A percentile compares a stretch with the other conserved stretches of the same genome.
Evolutionary conservation across 1,140 invertebrate species (phyloP).

Genomic region (Pseudoatta argentina): DNA sequence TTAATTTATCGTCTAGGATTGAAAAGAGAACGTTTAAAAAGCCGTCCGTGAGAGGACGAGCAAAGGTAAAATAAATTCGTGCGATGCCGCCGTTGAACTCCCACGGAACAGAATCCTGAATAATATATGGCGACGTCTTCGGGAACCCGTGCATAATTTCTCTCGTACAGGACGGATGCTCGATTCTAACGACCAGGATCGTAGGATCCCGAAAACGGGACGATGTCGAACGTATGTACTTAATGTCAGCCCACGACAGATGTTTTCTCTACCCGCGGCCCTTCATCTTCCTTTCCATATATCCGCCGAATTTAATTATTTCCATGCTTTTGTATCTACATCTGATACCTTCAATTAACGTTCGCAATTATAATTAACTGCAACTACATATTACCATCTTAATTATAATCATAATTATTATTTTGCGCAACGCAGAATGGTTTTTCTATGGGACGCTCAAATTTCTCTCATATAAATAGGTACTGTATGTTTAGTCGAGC

Average conservation of each 20-base stretch:
- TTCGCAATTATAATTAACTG: constrained; percentile 39
- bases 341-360: constrained; percentile 46
- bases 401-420: constrained; percentile 55
- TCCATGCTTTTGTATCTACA: constrained; percentile 19
- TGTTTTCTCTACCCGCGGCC: constrained; percentile 2
- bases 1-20: constrained; percentile 60
- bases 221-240: constrained; percentile 39
- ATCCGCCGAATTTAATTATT: constrained; percentile 38
- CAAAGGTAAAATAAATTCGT: constrained; percentile 56
- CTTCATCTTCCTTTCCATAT: constrained; percentile 15
- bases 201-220: constrained; percentile 34
- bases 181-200: constrained; percentile 54
- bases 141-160: constrained; percentile 52
- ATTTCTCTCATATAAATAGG: constrained; percentile 27
- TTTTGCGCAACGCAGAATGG: constrained; percentile 4
- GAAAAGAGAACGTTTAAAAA: constrained; percentile 61
- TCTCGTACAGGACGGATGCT: constrained; percentile 39
- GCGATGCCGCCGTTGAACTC: constrained; percentile 47
- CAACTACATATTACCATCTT: constrained; percentile 19
- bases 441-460: neutral
- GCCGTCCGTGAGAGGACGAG: constrained; percentile 23
- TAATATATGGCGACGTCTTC: constrained; percentile 54
- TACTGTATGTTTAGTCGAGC: neutral
- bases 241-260: constrained; percentile 45
- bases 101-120: constrained; percentile 57